Base-by-base conservation (phyloP, 2,888 invertebrate species). In the Monopis laevigella region DNA sequence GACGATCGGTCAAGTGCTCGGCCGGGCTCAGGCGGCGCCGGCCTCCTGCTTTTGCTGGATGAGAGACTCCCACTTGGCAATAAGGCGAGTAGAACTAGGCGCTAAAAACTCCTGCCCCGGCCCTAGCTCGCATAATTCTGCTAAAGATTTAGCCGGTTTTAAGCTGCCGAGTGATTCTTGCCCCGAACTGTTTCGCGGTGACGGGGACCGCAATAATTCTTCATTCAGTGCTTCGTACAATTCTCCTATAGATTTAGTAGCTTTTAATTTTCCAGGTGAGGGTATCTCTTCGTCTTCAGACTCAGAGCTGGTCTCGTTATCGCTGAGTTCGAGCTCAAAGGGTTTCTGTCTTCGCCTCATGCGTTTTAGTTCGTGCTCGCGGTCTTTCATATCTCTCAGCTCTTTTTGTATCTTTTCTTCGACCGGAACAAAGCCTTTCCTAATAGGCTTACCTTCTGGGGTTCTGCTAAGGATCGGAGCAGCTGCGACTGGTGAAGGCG, bases 331-430 rank as follows among this genome's bases (percentile, higher is more conserved):
- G 53, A 88, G 72, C 46, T 89, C 89, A 41, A 86, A 86, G 18
- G 84, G 82, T 43, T 83, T 68, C 45, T 84, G 70, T 52, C 84
- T 82, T 61, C 85, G 83, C 47, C 89, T 78, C 75, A 86, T 82
- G 49, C 83, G 80, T 83, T 90, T 90, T 30, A 93, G 72, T 57
- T 93, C 93, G 48, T 88, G 87, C 58, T 93, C 93, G 42, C 93
- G 82, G 48, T 86, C 86, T 56, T 91, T 89, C 85, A 94, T 89
- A 54, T 95, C 94, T 58, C 87, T 83, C 39, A 96, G 72, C 65
- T 96, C 96, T 47, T 88, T 88, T 57, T 92, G 90, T 53, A 96
- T 95, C 67, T 92, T 93, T 55, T 92, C 89, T 62, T 95, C 93
- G 2, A 94, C 92, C 0, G 93, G 90, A 3, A 92, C 86, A 62